Evolutionary conservation across 2,888 invertebrate genomes (phyloP).

Genomic region (Oeneis ivallda): DNA sequence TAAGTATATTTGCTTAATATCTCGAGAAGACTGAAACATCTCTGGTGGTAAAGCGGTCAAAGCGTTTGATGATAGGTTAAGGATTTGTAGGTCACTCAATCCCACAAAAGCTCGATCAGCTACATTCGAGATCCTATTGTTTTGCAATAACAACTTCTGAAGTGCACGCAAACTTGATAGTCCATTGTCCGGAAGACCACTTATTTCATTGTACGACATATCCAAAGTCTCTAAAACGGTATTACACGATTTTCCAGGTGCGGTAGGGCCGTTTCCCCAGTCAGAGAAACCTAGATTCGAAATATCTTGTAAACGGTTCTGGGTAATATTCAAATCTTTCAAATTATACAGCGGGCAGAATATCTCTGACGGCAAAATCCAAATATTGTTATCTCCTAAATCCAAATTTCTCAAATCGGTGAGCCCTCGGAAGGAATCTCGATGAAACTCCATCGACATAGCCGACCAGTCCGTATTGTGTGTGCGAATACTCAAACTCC

Average conservation of each 20-base stretch:
- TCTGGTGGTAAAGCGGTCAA: constrained; percentile 89
- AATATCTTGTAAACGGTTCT: constrained; percentile 90
- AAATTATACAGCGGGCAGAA: constrained; percentile 87
- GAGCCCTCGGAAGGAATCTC: constrained; percentile 86
- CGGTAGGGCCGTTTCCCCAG: constrained; percentile 85
- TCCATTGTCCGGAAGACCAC: constrained; percentile 86
- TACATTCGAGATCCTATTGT: constrained; percentile 88
- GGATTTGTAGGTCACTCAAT: constrained; percentile 84
- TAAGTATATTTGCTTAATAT: constrained; percentile 87
- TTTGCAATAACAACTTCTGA: constrained; percentile 86
- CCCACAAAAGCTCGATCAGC: constrained; percentile 89
- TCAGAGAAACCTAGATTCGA: constrained; percentile 88
- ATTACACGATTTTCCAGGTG: constrained; percentile 86
- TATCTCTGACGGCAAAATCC: constrained; percentile 87
- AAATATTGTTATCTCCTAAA: constrained; percentile 88
- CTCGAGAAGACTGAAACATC: constrained; percentile 87
- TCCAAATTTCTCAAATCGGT: constrained; percentile 85
- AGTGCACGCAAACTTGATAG: constrained; percentile 86
- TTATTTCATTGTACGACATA: constrained; percentile 88
- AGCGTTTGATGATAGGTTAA: constrained; percentile 91
- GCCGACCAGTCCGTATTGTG: constrained; percentile 91
- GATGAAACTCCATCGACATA: constrained; percentile 88
- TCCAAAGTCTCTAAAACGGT: constrained; percentile 86
- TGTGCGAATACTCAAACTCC: constrained; percentile 85
- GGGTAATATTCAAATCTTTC: constrained; percentile 86